Conservation (phyloP, 2,888 invertebrate genomes). For the Steinernema hermaphroditum region DNA sequence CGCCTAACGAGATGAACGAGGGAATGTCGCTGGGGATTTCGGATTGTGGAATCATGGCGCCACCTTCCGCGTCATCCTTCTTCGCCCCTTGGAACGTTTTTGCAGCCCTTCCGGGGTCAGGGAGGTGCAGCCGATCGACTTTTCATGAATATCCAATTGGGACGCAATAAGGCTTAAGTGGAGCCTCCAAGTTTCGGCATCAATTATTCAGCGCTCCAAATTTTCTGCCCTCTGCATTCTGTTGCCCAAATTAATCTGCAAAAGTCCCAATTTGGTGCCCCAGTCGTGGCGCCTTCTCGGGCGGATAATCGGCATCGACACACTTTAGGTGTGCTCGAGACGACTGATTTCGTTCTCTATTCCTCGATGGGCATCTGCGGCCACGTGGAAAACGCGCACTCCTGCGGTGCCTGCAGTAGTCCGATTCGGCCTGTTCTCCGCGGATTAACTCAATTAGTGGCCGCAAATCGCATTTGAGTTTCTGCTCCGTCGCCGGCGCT, state of each 20-base stretch:
- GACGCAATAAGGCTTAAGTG: constrained; percentile 6
- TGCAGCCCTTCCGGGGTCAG: not conserved
- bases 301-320: too few species aligned
- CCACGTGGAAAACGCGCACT: too few species aligned
- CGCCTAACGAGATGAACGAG: not conserved
- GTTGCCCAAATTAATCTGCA: not conserved
- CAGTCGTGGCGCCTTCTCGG: too few species aligned
- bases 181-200: constrained; percentile 13
- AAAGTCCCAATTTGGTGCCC: too few species aligned
- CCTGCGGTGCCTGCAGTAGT: too few species aligned
- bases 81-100: not conserved
- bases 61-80: not conserved
- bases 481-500: too few species aligned
- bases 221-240: constrained; percentile 1
- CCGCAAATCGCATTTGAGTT: too few species aligned
- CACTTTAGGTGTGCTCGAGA: too few species aligned
- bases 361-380: too few species aligned
- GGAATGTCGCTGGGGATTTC: not conserved
- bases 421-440: too few species aligned
- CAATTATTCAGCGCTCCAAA: constrained; percentile 22
- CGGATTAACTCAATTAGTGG: too few species aligned
- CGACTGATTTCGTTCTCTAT: too few species aligned
- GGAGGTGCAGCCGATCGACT: not conserved
- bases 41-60: not conserved
- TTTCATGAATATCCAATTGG: constrained; percentile 10